phyloP scores from a whole-genome alignment of 1,140 invertebrate genomes.

The Drosophila micromelanica region DNA sequence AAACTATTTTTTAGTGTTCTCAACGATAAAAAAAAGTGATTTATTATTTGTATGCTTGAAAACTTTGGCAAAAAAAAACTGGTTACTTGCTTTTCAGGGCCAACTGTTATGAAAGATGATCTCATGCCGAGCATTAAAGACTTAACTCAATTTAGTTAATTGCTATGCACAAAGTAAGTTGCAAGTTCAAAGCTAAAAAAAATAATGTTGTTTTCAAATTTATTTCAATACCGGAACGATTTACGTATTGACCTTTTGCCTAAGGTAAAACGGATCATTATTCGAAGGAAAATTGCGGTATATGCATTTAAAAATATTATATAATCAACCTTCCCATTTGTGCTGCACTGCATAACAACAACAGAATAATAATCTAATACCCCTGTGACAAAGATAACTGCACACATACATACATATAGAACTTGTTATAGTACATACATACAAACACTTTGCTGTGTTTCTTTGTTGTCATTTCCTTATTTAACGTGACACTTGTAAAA shows the following conservation, averaged over 20 bases:
- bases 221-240: slow-evolving; percentile 4
- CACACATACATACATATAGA: slow-evolving; percentile 12
- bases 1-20: not conserved
- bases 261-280: slow-evolving; percentile 7
- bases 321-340: slow-evolving; percentile 11
- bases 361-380: slow-evolving; percentile 17
- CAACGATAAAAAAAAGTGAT: not conserved
- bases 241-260: slow-evolving; percentile 40
- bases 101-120: slow-evolving; percentile 35
- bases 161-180: slow-evolving; percentile 8
- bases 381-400: slow-evolving; percentile 26
- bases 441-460: not conserved
- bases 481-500: slow-evolving; percentile 76
- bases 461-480: slow-evolving; percentile 77
- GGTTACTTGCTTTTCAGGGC: slow-evolving; percentile 19
- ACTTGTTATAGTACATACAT: slow-evolving; percentile 15
- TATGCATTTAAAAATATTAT: slow-evolving; percentile 8
- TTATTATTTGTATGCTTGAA: not conserved
- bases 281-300: not conserved
- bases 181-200: slow-evolving; percentile 60
- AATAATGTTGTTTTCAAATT: slow-evolving; percentile 5
- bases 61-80: slow-evolving; percentile 30
- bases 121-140: slow-evolving; percentile 45
- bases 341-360: slow-evolving; percentile 5
- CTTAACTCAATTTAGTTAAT: slow-evolving; percentile 31